A percentile compares a stretch with the other conserved stretches of the same genome.
phyloP scores from a whole-genome alignment of 1,140 invertebrate genomes.

The Brachystomella parvula region DNA sequence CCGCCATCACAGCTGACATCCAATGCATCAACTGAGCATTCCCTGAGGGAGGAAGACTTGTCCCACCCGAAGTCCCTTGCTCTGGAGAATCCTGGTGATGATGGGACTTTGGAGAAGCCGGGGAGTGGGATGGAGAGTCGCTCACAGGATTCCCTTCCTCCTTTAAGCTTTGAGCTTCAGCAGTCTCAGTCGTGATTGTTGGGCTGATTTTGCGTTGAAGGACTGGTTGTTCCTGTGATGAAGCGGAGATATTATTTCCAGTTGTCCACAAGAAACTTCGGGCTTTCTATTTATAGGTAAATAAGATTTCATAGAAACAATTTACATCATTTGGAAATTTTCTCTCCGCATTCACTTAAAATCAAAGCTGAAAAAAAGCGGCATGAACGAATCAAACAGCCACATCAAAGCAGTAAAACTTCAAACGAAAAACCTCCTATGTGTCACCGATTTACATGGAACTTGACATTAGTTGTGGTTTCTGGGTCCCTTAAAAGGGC shows the following conservation, averaged over 20 bases:
- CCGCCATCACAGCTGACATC: slow-evolving; percentile 71
- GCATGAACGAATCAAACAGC: too few relatives aligned
- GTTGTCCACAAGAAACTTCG: slow-evolving; percentile 26
- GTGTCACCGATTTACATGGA: too few relatives aligned
- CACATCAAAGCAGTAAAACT: too few relatives aligned
- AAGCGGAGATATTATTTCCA: slow-evolving; percentile 16
- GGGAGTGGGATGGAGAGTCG: slow-evolving; percentile 23
- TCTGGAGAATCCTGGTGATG: neutral
- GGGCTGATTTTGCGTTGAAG: slow-evolving; percentile 14
- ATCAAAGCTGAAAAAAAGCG: too few relatives aligned
- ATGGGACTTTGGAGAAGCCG: slow-evolving; percentile 20
- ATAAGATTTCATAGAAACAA: too few relatives aligned
- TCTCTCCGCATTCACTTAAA: too few relatives aligned
- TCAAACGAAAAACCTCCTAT: too few relatives aligned
- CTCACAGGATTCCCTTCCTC: slow-evolving; percentile 22
- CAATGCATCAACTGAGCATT: slow-evolving; percentile 57
- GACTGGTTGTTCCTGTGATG: slow-evolving; percentile 16
- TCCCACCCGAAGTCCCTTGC: neutral
- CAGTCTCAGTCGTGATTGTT: slow-evolving; percentile 16
- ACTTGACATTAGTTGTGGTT: too few relatives aligned
- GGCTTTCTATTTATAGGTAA: slow-evolving; percentile 22
- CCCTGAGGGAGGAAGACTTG: slow-evolving; percentile 13
- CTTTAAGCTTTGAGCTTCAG: neutral
- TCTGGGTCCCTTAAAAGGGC: too few relatives aligned
- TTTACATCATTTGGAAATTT: neutral